Evolutionary conservation across 2,113 vertebrate genomes (phyloP).

Genomic region (Leptodactylus fuscus): DNA sequence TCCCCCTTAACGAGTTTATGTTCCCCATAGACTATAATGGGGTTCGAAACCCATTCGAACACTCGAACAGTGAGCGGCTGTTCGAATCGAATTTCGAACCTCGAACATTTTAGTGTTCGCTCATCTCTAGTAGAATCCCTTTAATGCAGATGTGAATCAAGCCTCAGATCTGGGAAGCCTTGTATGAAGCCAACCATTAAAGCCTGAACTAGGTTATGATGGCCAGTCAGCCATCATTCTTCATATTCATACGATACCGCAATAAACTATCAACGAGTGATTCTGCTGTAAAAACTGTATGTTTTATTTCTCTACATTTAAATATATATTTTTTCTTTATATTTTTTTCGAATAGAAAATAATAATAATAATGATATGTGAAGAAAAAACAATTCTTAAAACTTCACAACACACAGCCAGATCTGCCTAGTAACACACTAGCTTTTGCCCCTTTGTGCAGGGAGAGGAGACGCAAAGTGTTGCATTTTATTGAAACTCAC

Average conservation of each 20-base stretch:
- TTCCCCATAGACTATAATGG: too few species aligned
- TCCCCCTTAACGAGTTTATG: too few species aligned
- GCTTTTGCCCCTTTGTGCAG: conserved; percentile 34
- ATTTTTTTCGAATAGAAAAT: conserved; percentile 57
- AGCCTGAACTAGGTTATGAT: too few species aligned
- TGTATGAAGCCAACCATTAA: too few species aligned
- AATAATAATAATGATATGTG: conserved; percentile 52
- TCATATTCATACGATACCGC: background rate
- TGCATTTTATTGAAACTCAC: conserved; percentile 55
- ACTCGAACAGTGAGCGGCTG: too few species aligned
- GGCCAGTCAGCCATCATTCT: too few species aligned
- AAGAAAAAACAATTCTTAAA: conserved; percentile 46
- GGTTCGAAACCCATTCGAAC: too few species aligned
- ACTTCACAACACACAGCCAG: conserved; percentile 58
- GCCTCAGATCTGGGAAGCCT: too few species aligned
- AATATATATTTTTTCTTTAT: conserved; percentile 51
- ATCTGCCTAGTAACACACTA: conserved; percentile 53
- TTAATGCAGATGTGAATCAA: too few species aligned
- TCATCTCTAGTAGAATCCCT: too few species aligned
- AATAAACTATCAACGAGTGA: conserved; percentile 2
- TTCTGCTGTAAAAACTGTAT: conserved; percentile 59
- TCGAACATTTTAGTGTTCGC: too few species aligned
- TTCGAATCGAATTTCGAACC: too few species aligned
- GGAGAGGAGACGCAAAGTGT: conserved; percentile 46
- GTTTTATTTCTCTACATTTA: conserved; percentile 56